Evolutionary conservation across 2,888 invertebrate genomes (phyloP).

Genomic region (Zootermopsis nevadensis): DNA sequence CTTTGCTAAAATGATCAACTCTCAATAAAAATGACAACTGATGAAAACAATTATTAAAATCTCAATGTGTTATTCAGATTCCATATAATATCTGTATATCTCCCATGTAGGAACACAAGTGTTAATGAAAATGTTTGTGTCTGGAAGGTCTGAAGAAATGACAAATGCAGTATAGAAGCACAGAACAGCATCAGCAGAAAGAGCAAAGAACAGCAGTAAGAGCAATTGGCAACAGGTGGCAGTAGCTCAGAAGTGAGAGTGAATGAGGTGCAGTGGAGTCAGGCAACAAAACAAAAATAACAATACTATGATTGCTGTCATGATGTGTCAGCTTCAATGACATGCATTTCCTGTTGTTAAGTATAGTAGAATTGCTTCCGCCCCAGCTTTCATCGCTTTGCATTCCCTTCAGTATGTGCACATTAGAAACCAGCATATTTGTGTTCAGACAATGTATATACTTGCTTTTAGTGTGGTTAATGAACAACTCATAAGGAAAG

Average conservation of each 20-base stretch:
- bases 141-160: neutral
- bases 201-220: neutral
- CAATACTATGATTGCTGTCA: neutral
- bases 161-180: conserved; percentile 13
- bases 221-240: neutral
- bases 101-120: neutral
- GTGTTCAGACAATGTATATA: neutral
- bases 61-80: too few relatives aligned
- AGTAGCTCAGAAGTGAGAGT: neutral
- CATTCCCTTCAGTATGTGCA: too few relatives aligned
- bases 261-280: neutral
- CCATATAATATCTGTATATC: neutral
- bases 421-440: neutral
- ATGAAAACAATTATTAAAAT: too few relatives aligned
- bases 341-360: neutral
- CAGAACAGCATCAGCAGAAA: neutral
- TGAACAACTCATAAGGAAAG: neutral
- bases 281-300: conserved; percentile 12
- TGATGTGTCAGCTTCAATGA: neutral
- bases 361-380: neutral
- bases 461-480: neutral
- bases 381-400: neutral
- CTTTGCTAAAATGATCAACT: too few relatives aligned
- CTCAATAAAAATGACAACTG: neutral
- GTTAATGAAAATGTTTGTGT: neutral